A percentile compares a stretch with the other conserved stretches of the same genome.
phyloP scores from a whole-genome alignment of 2,797 vertebrate species.

The Neosilurus mollespiculum region DNA sequence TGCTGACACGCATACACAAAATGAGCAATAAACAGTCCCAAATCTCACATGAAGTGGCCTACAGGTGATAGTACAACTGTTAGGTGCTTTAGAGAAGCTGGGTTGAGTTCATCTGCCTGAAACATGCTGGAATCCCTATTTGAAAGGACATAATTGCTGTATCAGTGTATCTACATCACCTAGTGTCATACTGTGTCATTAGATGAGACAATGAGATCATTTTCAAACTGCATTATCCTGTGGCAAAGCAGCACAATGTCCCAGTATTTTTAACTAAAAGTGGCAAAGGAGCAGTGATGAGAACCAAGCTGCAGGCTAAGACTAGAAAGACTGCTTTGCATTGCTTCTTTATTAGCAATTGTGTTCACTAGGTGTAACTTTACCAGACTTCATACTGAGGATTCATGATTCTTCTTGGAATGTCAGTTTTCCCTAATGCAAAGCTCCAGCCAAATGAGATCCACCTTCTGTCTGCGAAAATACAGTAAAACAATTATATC shows the following conservation, averaged over 20 bases:
- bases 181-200: constrained; percentile 21
- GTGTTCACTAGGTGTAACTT: constrained; percentile 1
- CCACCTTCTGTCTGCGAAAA: not conserved
- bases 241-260: constrained; percentile 9
- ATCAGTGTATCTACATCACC: constrained; percentile 20
- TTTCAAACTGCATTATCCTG: constrained; percentile 13
- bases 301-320: not conserved
- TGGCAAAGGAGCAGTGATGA: constrained; percentile 19
- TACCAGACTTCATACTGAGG: not conserved
- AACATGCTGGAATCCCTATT: not conserved
- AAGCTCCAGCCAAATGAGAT: not conserved
- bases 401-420: not conserved
- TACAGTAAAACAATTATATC: not conserved
- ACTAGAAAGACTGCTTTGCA: constrained; percentile 14
- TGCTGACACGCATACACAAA: constrained; percentile 28
- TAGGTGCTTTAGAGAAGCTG: not conserved
- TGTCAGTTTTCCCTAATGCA: not conserved
- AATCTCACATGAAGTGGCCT: not conserved
- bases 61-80: constrained; percentile 11
- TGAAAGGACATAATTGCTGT: not conserved
- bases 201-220: constrained; percentile 21
- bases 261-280: constrained; percentile 16
- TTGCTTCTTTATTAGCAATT: constrained; percentile 6
- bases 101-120: not conserved
- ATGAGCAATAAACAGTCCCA: constrained; percentile 34